A percentile compares a stretch with the other conserved stretches of the same genome.
These are phyloP conservation scores for Bubalus kerabau DNA, from an alignment of 2,113 vertebrate genomes.

Conservation along the genomic window DNA sequence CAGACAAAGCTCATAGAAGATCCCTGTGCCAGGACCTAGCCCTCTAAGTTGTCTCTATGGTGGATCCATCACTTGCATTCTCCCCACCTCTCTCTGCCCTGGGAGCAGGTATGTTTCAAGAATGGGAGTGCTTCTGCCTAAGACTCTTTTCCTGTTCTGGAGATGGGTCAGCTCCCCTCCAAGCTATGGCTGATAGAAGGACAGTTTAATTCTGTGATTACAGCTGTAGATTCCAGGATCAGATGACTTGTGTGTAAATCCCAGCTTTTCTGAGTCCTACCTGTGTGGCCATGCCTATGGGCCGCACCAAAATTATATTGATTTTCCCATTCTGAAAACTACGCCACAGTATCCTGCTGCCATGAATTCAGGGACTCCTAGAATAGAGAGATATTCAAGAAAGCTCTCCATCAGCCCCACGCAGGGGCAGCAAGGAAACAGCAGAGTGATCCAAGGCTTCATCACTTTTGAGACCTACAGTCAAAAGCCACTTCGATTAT, in stretches of 20 bases:
- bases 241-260: background rate
- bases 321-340: background rate
- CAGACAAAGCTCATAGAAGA: background rate
- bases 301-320: background rate
- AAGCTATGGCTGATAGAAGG: background rate
- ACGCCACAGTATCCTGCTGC: background rate
- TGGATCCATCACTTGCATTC: background rate
- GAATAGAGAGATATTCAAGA: background rate
- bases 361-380: background rate
- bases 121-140: background rate
- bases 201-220: background rate
- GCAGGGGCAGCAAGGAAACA: background rate
- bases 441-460: background rate
- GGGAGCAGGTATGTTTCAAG: background rate
- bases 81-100: background rate
- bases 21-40: background rate
- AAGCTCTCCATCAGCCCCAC: background rate
- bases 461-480: background rate
- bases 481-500: background rate
- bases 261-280: background rate
- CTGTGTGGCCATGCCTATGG: background rate
- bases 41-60: background rate
- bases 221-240: background rate
- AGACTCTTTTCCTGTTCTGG: background rate
- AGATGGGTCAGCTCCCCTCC: background rate